These are phyloP conservation scores for Eulemur macaco DNA, from an alignment of 2,113 vertebrate species.

Conservation along the genomic window DNA sequence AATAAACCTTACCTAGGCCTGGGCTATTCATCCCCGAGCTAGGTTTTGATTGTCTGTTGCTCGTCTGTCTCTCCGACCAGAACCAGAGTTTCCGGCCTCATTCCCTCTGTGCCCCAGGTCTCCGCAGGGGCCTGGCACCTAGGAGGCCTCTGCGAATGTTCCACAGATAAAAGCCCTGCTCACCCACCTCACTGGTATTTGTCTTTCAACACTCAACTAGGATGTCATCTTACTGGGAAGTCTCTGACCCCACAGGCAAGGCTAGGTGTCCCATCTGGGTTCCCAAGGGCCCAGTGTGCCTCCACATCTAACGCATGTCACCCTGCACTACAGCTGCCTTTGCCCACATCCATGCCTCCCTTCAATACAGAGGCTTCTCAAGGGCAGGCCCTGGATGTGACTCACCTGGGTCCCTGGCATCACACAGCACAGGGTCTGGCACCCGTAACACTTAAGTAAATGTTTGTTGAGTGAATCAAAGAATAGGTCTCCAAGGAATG, in stretches of 20 bases:
- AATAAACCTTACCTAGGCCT: no score
- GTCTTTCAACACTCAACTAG: neutral
- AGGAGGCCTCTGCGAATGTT: neutral
- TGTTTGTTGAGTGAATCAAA: slow-evolving; percentile 48
- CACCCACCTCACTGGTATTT: neutral
- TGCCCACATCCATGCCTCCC: neutral
- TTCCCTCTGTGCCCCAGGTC: neutral
- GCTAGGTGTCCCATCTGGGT: no score
- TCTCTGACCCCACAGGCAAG: neutral
- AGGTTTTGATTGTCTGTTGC: neutral
- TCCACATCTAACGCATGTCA: accelerated
- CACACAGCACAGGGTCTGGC: neutral
- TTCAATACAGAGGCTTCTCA: neutral
- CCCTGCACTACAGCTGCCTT: neutral
- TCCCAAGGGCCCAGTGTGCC: neutral
- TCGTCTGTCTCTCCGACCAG: neutral
- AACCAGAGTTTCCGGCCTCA: neutral
- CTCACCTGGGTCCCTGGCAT: neutral
- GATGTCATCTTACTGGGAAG: neutral
- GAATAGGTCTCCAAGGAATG: slow-evolving; percentile 67
- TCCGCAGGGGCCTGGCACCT: neutral
- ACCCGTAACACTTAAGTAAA: neutral
- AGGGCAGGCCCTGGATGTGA: neutral
- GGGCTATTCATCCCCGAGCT: neutral
- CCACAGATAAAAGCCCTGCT: neutral